Conservation (phyloP, 2,797 vertebrate genomes). For the Muraenolepis orangiensis region DNA sequence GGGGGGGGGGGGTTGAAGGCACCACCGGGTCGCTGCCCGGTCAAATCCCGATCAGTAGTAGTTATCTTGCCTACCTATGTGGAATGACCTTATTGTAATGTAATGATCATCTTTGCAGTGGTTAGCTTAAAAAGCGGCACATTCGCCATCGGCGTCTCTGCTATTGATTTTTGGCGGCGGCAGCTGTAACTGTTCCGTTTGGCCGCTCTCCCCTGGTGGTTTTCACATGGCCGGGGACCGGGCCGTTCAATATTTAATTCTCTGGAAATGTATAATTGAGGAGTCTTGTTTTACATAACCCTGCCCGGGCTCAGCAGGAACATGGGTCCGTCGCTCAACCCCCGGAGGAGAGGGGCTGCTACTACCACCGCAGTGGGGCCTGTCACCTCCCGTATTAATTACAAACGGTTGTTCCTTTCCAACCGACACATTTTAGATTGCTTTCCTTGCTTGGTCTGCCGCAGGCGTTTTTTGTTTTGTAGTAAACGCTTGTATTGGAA, state of each 20-base stretch:
- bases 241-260: constrained; percentile 60
- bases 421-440: neutral
- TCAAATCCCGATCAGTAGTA: too few relatives aligned
- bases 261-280: constrained; percentile 62
- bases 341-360: constrained; percentile 13
- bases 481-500: neutral
- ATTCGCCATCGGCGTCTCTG: neutral
- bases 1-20: neutral
- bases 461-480: neutral
- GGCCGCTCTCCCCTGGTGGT: neutral
- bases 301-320: constrained; percentile 36
- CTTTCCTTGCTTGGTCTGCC: neutral
- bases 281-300: constrained; percentile 57
- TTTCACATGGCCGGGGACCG: constrained; percentile 17
- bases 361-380: neutral
- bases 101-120: neutral
- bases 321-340: constrained; percentile 12
- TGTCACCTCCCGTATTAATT: neutral
- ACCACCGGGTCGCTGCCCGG: too few relatives aligned
- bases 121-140: neutral
- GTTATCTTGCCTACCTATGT: too few relatives aligned
- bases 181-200: neutral
- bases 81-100: too few relatives aligned
- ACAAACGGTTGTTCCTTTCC: neutral
- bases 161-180: neutral